These are phyloP conservation scores for Arnoldichthys spilopterus DNA, from an alignment of 2,797 vertebrate species.

Conservation along the genomic window DNA sequence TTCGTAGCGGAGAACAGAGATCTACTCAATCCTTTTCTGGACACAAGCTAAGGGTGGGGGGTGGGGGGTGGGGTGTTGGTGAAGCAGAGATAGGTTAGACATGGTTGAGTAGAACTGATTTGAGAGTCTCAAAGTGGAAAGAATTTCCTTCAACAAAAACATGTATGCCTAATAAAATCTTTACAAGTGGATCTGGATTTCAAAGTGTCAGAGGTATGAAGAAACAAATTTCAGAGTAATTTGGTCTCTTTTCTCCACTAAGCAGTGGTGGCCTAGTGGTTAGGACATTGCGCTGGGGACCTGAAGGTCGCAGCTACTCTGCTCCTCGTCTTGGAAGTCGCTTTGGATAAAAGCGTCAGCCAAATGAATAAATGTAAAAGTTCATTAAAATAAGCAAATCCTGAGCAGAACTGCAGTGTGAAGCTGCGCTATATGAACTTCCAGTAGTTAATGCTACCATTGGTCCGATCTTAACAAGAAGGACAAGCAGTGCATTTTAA, in stretches of 20 bases:
- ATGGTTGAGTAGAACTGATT: background rate
- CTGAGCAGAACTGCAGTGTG: background rate
- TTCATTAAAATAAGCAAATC: background rate
- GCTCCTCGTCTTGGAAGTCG: no score
- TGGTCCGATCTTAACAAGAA: no score
- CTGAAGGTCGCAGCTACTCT: no score
- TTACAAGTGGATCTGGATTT: background rate
- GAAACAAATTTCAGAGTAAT: background rate
- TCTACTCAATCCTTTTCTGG: conserved; percentile 95
- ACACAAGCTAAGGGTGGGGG: conserved; percentile 84
- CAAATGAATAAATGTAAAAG: no score
- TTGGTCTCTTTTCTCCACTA: background rate
- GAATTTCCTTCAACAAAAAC: background rate
- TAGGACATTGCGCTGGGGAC: no score
- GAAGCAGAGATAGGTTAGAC: background rate
- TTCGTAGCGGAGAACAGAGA: conserved; percentile 96
- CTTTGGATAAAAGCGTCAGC: no score
- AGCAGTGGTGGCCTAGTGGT: no score
- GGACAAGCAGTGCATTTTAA: no score
- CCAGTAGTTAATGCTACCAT: no score
- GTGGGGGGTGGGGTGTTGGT: background rate
- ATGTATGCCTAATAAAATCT: background rate
- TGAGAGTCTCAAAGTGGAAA: conserved; percentile 8
- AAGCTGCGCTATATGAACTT: no score
- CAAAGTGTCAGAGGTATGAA: background rate